A percentile compares a stretch with the other conserved stretches of the same genome.
Evolutionary conservation across 2,888 invertebrate species (phyloP).

Genomic region (Andrena praecox): DNA sequence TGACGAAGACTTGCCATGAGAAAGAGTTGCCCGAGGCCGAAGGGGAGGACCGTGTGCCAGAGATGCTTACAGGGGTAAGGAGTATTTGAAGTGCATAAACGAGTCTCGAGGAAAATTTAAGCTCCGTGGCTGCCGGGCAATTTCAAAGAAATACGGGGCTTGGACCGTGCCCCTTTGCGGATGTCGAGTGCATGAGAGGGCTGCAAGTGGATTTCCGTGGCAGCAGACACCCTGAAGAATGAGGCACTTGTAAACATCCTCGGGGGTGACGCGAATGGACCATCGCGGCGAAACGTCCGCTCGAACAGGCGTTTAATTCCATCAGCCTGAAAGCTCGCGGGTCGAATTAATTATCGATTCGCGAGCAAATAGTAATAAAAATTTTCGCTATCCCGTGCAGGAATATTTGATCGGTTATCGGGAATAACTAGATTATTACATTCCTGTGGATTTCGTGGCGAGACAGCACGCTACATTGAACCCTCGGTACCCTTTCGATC

Average conservation of each 20-base stretch:
- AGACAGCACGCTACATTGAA: neutral
- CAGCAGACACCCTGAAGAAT: slow-evolving; percentile 41
- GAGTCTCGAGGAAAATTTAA: slow-evolving; percentile 65
- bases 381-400: neutral
- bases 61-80: slow-evolving; percentile 10
- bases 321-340: no score
- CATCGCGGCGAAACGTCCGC: neutral
- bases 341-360: neutral
- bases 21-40: neutral
- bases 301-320: neutral
- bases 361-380: neutral
- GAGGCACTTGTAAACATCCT: slow-evolving; percentile 39
- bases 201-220: slow-evolving; percentile 52
- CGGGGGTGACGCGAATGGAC: neutral
- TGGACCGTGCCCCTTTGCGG: slow-evolving; percentile 39
- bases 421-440: slow-evolving; percentile 39
- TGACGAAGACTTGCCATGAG: slow-evolving; percentile 4
- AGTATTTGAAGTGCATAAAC: slow-evolving; percentile 61
- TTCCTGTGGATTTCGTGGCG: slow-evolving; percentile 10
- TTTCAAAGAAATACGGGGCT: slow-evolving; percentile 71
- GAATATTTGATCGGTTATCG: slow-evolving; percentile 19
- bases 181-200: slow-evolving; percentile 35
- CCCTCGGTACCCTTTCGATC: neutral
- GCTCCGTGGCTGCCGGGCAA: slow-evolving; percentile 61
- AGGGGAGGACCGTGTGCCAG: neutral